Evolutionary conservation across 2,113 vertebrate species (phyloP), one percentile per base, ranked within the genome.

Genomic region (Sylvilagus bachmani): DNA sequence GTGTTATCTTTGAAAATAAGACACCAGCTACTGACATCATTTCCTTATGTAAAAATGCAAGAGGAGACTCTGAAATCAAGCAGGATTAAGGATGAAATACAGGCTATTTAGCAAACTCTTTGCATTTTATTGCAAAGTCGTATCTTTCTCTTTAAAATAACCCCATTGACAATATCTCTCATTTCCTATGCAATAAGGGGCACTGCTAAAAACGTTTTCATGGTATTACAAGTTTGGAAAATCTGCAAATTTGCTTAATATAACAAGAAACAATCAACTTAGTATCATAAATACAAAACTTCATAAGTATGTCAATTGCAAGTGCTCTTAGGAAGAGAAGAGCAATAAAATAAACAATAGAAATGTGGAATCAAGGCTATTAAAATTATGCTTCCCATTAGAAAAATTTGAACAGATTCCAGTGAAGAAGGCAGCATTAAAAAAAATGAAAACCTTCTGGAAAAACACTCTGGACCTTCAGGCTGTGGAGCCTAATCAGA

Each of bases 331-430:
- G 38, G 96, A 89, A 93, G 53, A 49, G 53, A 95, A 86, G 74
- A 95, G 61, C 88, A 95, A 85, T 89, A 96, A 93, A 93, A 66
- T 74, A 96, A 95, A 97, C 93, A 90, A 75, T 93, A 86, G 21
- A 6, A 95, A 89, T 58, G 19, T 0, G 0, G 79, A 88, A 95
- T 58, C 90, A 89, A 95, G 94, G 77, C 96, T 97, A 95, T 0
- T 96, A 0, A 92, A 97, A 97, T 83, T 97, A 62, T 90, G 87
- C 2, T 95, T 94, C 93, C 81, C 53, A 80, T 92, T 86, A 29
- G 66, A 97, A 96, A 85, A 95, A 51, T 81, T 81, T 97, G 94
- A 96, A 87, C 62, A 85, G 94, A 97, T 85, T 93, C 94, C 94
- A 96, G n/a, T 58, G 27, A 67, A 73, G 10, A 85, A 97, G 61